A percentile compares a stretch with the other conserved stretches of the same genome.
Conservation (phyloP, 2,113 vertebrate genomes). For the Lichenostomus cassidix region DNA sequence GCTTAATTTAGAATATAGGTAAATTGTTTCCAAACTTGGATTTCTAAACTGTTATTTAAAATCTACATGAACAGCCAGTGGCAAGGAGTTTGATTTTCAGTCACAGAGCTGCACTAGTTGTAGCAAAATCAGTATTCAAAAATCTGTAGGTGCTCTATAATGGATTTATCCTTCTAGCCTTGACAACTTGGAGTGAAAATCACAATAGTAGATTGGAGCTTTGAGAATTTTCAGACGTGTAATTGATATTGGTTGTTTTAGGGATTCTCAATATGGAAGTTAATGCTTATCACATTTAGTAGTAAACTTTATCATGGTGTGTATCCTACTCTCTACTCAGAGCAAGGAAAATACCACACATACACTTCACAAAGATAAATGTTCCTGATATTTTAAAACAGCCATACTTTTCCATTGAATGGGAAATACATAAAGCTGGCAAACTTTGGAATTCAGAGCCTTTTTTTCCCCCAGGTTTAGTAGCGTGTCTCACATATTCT, state of each 20-base stretch:
- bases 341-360: not conserved
- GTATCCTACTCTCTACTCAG: not conserved
- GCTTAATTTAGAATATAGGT: not conserved
- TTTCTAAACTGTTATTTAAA: not conserved
- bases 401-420: not conserved
- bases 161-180: not conserved
- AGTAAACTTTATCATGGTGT: not conserved
- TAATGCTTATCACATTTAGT: not conserved
- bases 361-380: not conserved
- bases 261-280: not conserved
- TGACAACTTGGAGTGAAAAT: not conserved
- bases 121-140: not conserved
- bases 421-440: not conserved
- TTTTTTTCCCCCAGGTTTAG: not conserved
- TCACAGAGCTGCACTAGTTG: not conserved
- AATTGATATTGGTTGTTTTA: not conserved
- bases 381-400: not conserved
- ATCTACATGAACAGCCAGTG: not conserved
- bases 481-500: not conserved
- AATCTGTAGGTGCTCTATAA: not conserved
- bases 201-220: fast-evolving
- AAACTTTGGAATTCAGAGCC: not conserved
- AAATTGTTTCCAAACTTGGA: not conserved
- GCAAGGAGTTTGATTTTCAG: not conserved
- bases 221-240: not conserved